These are phyloP conservation scores for Agriotes lineatus DNA, from an alignment of 2,888 invertebrate genomes.

Conservation along the genomic window DNA sequence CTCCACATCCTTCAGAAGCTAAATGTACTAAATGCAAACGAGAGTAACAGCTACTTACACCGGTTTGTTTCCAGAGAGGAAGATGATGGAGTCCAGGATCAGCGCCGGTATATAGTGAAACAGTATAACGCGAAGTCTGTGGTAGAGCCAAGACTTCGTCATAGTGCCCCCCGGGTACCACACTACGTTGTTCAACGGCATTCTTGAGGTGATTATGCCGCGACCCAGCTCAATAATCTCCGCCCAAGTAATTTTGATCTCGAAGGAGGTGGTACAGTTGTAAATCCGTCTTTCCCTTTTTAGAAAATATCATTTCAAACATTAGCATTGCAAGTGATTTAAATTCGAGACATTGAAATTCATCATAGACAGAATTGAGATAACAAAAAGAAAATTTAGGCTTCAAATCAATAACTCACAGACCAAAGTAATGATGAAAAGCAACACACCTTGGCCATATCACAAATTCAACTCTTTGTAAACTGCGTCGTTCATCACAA, in stretches of 20 bases:
- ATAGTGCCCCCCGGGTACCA: slow-evolving; percentile 90
- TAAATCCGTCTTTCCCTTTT: slow-evolving; percentile 73
- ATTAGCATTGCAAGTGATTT: too few species aligned
- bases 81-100: slow-evolving; percentile 82
- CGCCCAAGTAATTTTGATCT: slow-evolving; percentile 88
- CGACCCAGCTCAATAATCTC: slow-evolving; percentile 87
- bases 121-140: slow-evolving; percentile 85
- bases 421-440: too few species aligned
- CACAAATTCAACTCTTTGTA: too few species aligned
- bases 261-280: slow-evolving; percentile 84
- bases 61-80: slow-evolving; percentile 87
- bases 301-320: too few species aligned
- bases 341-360: too few species aligned
- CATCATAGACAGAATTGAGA: too few species aligned
- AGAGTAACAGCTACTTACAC: slow-evolving; percentile 74
- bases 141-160: slow-evolving; percentile 81
- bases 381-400: too few species aligned
- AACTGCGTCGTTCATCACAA: too few species aligned
- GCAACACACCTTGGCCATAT: too few species aligned
- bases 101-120: slow-evolving; percentile 94
- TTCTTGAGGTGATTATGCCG: slow-evolving; percentile 78
- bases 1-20: slow-evolving; percentile 76
- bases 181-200: slow-evolving; percentile 89
- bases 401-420: too few species aligned
- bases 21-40: neutral